These are phyloP conservation scores for Drosophila pallidifrons DNA, from an alignment of 1,140 invertebrate species.

Conservation along the genomic window DNA sequence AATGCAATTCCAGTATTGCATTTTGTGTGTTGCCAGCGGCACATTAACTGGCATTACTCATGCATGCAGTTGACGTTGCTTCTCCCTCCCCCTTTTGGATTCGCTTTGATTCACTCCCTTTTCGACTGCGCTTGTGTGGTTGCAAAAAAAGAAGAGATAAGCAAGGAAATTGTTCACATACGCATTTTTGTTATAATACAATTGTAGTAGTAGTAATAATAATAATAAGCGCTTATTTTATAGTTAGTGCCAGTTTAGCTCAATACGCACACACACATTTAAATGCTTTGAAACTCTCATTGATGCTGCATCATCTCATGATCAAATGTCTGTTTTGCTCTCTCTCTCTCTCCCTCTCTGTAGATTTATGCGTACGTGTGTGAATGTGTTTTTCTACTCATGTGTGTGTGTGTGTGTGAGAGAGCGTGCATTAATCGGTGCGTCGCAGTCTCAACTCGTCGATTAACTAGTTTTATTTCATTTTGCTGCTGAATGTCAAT, in stretches of 20 bases:
- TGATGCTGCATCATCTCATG: slow-evolving; percentile 25
- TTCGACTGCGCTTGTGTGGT: slow-evolving; percentile 4
- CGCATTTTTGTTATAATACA: slow-evolving; percentile 54
- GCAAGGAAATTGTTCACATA: slow-evolving; percentile 31
- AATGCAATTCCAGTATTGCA: slow-evolving; percentile 53
- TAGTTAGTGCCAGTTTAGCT: slow-evolving; percentile 33
- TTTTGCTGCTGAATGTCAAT: slow-evolving; percentile 79
- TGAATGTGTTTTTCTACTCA: slow-evolving; percentile 17
- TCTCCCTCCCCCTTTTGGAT: background rate
- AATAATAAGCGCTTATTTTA: slow-evolving; percentile 38
- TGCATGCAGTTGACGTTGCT: slow-evolving; percentile 38
- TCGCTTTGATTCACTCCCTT: slow-evolving; percentile 6
- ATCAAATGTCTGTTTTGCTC: slow-evolving; percentile 14
- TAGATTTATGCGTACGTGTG: slow-evolving; percentile 15
- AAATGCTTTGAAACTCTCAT: slow-evolving; percentile 12
- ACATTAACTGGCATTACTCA: slow-evolving; percentile 55
- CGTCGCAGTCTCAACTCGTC: slow-evolving; percentile 44
- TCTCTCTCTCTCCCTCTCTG: slow-evolving; percentile 9
- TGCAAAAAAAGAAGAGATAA: slow-evolving; percentile 11
- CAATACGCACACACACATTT: slow-evolving; percentile 12
- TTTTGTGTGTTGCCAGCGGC: slow-evolving; percentile 7
- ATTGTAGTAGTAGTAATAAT: slow-evolving; percentile 51
- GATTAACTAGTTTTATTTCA: slow-evolving; percentile 77
- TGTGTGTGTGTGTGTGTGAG: slow-evolving; percentile 22
- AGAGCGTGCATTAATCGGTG: slow-evolving; percentile 50